A percentile compares a stretch with the other conserved stretches of the same genome.
phyloP scores from a whole-genome alignment of 2,113 vertebrate species.

The Cryptoleucopteryx plumbea region DNA sequence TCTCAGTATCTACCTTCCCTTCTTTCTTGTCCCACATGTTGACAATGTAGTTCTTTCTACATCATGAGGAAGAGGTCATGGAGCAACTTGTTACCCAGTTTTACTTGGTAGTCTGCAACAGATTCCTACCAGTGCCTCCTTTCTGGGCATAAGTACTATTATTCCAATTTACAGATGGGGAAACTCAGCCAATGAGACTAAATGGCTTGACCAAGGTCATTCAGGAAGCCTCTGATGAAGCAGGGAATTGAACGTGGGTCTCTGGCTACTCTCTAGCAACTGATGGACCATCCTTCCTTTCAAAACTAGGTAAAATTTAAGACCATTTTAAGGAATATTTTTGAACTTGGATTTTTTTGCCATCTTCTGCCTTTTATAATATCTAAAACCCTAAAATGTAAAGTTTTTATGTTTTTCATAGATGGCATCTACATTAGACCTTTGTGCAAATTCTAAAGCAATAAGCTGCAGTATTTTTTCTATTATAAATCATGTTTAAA shows the following conservation, averaged over 20 bases:
- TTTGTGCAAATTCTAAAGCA: neutral
- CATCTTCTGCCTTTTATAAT: neutral
- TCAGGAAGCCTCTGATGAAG: slow-evolving; percentile 23
- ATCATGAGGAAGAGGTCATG: neutral
- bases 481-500: neutral
- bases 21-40: neutral
- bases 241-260: slow-evolving; percentile 23
- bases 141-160: slow-evolving; percentile 30
- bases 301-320: slow-evolving; percentile 39
- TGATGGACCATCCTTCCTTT: slow-evolving; percentile 27
- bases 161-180: slow-evolving; percentile 34
- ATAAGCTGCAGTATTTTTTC: neutral
- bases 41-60: neutral
- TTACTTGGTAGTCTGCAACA: neutral
- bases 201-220: slow-evolving; percentile 8
- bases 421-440: neutral
- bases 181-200: slow-evolving; percentile 22
- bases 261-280: slow-evolving; percentile 17
- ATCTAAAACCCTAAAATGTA: neutral
- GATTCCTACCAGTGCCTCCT: neutral
- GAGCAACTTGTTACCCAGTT: neutral
- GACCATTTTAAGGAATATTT: neutral
- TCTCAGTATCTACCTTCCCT: neutral
- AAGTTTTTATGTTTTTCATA: neutral
- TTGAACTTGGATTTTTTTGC: neutral